Percentiles rank a stretch among this genome's conserved stretches.
Conservation (phyloP, 2,113 vertebrate species). For the Turdus rufiventris region DNA sequence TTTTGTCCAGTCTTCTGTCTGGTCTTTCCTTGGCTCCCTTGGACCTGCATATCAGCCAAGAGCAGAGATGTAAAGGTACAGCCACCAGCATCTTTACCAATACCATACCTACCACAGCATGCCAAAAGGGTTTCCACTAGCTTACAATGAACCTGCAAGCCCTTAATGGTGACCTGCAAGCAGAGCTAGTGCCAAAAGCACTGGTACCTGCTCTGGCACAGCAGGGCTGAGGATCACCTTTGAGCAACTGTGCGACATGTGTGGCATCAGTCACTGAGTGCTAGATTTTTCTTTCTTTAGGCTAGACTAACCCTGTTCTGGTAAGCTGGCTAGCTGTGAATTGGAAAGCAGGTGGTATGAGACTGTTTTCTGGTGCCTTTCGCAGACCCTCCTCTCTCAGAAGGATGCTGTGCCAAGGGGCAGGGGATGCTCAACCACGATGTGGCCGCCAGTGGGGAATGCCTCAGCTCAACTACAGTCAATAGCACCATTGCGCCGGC, state of each 20-base stretch:
- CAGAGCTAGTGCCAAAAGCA: background rate
- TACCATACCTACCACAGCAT: background rate
- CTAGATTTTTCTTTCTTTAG: background rate
- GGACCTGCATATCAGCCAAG: background rate
- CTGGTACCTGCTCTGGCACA: background rate
- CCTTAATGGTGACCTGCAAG: background rate
- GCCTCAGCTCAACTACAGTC: accelerated
- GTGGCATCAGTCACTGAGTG: background rate
- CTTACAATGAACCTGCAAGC: background rate
- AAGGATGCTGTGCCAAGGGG: accelerated
- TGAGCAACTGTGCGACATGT: accelerated
- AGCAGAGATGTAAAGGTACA: background rate
- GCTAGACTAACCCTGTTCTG: background rate
- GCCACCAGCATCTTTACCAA: background rate
- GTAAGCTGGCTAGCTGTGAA: background rate
- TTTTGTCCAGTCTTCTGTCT: background rate
- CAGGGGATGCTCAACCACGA: accelerated
- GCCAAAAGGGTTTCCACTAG: background rate
- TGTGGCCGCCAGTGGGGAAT: accelerated
- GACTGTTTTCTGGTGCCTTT: background rate
- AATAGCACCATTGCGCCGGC: accelerated
- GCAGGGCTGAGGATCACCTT: accelerated
- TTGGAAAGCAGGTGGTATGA: background rate
- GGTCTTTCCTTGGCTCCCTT: background rate
- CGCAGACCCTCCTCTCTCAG: background rate